A percentile compares a stretch with the other conserved stretches of the same genome.
These are phyloP conservation scores for Rallus limicola DNA, from an alignment of 2,113 vertebrate species.

Conservation along the genomic window DNA sequence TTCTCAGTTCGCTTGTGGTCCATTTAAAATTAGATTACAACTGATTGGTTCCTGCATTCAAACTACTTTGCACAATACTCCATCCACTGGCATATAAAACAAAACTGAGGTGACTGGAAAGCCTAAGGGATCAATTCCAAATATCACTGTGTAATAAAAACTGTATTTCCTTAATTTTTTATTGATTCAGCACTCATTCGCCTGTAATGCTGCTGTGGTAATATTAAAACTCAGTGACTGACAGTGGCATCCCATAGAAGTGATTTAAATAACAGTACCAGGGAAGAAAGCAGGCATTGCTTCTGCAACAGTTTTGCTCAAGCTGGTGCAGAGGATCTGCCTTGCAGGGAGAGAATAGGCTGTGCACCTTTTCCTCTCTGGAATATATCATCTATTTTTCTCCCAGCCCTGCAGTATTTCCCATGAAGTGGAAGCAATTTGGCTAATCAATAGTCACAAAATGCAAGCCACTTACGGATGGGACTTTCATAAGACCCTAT, in stretches of 20 bases:
- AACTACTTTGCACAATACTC: not conserved
- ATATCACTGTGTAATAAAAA: slow-evolving; percentile 73
- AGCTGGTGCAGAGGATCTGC: not conserved
- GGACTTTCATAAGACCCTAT: not conserved
- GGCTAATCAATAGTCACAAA: not conserved
- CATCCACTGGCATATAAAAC: slow-evolving; percentile 13
- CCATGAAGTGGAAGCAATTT: not conserved
- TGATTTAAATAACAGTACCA: not conserved
- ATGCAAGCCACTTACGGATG: not conserved
- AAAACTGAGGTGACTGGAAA: slow-evolving; percentile 56
- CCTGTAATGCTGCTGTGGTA: slow-evolving; percentile 49
- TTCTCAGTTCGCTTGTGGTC: slow-evolving; percentile 30
- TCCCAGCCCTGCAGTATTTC: not conserved
- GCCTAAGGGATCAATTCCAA: slow-evolving; percentile 72
- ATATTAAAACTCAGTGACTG: slow-evolving; percentile 58
- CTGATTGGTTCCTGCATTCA: slow-evolving; percentile 37
- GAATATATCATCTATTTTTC: not conserved
- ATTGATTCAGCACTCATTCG: slow-evolving; percentile 66
- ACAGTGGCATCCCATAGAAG: not conserved
- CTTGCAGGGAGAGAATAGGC: not conserved
- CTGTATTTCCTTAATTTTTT: slow-evolving; percentile 67
- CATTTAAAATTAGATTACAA: slow-evolving; percentile 49
- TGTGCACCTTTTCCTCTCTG: not conserved
- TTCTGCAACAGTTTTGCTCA: not conserved
- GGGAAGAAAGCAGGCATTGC: not conserved